Evolutionary conservation across 1,140 invertebrate species (phyloP), one percentile per base, ranked within the genome.

Genomic region (Neocloeon triangulifer): DNA sequence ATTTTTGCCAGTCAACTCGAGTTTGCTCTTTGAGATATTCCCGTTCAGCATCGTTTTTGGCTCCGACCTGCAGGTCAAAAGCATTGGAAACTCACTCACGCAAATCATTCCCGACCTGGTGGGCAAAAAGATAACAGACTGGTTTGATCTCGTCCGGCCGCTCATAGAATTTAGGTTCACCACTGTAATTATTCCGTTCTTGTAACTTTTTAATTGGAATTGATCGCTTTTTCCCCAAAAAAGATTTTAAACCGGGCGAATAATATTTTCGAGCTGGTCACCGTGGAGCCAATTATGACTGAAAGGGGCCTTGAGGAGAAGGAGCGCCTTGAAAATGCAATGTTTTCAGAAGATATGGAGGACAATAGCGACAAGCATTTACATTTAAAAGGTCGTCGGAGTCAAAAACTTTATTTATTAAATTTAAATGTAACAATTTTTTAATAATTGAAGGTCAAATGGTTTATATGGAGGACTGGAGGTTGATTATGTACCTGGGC

Each of bases 381-480:
- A 1, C 52, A 78, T 40, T 53, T 88, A 0, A 88, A 86, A 72
- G 81, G 79, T 60, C 33, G 30, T 21, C 7, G n/a, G 13, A 36
- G n/a, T 10, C 15, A 19, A 25, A 6, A 18, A 19, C 26, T 22
- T 22, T 37, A 13, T 35, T 12, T n/a, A 8, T n/a, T n/a, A n/a
- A n/a, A n/a, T n/a, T n/a, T n/a, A n/a, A n/a, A n/a, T n/a, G n/a
- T n/a, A n/a, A n/a, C n/a, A n/a, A n/a, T n/a, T n/a, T n/a, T n/a
- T n/a, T n/a, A n/a, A n/a, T n/a, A n/a, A n/a, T 34, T 58, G 43
- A 45, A 80, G 86, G 88, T 43, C 88, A 95, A 65, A 96, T 97
- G 89, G 76, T 95, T 43, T 92, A 86, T 49, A 91, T 96, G 81
- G 78, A 85, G 36, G 86, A 92, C 43, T 96, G 89, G 91, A 69